Conservation (phyloP, 2,797 vertebrate species). For the Calcarius lapponicus region DNA sequence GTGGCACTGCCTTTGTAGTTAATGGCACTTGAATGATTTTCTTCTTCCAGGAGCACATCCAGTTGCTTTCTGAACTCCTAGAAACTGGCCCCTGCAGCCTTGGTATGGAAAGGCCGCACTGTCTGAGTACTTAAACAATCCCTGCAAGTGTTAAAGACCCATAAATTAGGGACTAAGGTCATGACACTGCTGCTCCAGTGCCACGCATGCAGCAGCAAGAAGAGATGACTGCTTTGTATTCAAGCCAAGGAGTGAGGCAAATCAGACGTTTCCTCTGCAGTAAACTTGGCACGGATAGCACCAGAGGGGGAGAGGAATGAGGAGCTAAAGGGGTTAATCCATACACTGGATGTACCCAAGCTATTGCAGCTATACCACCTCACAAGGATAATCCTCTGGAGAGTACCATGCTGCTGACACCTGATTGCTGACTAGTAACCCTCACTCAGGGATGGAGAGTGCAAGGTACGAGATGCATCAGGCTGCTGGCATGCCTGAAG, state of each 20-base stretch:
- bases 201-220: neutral
- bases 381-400: neutral
- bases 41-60: neutral
- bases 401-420: neutral
- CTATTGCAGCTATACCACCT: neutral
- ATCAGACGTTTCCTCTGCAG: neutral
- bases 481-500: neutral
- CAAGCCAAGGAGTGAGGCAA: neutral
- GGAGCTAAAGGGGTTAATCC: neutral
- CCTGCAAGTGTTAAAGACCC: conserved; percentile 31
- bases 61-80: neutral
- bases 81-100: conserved; percentile 4
- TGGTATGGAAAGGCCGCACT: neutral
- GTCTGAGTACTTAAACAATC: conserved; percentile 46
- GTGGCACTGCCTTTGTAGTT: conserved; percentile 41
- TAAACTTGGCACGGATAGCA: neutral
- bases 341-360: neutral
- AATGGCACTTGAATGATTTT: conserved; percentile 34
- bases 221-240: conserved; percentile 44
- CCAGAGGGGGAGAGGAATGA: neutral
- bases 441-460: neutral
- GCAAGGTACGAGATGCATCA: neutral
- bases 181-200: neutral
- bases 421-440: neutral
- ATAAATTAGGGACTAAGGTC: conserved; percentile 34